Conservation (phyloP, 2,888 invertebrate species). For the Digitonthophagus gazella region DNA sequence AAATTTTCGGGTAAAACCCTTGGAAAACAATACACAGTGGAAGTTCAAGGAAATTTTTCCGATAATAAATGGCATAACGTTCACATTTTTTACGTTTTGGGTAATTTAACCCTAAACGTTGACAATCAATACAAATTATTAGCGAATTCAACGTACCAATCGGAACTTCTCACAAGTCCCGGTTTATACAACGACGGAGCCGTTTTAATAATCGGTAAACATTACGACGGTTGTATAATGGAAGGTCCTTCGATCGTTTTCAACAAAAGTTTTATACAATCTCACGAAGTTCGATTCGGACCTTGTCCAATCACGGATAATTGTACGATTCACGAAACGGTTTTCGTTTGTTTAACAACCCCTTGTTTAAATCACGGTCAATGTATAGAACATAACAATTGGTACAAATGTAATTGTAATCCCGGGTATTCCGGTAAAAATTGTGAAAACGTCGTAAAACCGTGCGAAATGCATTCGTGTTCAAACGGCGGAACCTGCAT, state of each 20-base stretch:
- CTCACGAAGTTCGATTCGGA: slow-evolving; percentile 71
- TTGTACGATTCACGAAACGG: slow-evolving; percentile 56
- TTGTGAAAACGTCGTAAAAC: slow-evolving; percentile 80
- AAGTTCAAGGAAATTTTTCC: slow-evolving; percentile 65
- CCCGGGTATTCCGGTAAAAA: slow-evolving; percentile 84
- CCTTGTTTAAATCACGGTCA: slow-evolving; percentile 82
- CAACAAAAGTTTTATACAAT: slow-evolving; percentile 61
- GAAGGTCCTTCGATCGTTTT: slow-evolving; percentile 87
- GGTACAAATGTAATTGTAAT: slow-evolving; percentile 81
- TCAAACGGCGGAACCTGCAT: slow-evolving; percentile 71
- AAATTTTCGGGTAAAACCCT: slow-evolving; percentile 52
- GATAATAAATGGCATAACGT: slow-evolving; percentile 83
- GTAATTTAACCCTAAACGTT: slow-evolving; percentile 57
- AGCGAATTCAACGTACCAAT: slow-evolving; percentile 77
- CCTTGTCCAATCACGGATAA: slow-evolving; percentile 72
- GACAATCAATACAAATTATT: slow-evolving; percentile 58
- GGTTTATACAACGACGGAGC: slow-evolving; percentile 71
- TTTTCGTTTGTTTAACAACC: slow-evolving; percentile 64
- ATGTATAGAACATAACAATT: slow-evolving; percentile 73
- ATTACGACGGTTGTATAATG: slow-evolving; percentile 79
- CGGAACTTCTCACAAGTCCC: slow-evolving; percentile 69
- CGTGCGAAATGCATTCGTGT: slow-evolving; percentile 66
- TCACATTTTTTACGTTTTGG: slow-evolving; percentile 62
- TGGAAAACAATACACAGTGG: slow-evolving; percentile 58
- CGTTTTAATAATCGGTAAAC: slow-evolving; percentile 74